Evolutionary conservation across 2,113 vertebrate genomes (phyloP).

Genomic region (Peromyscus leucopus): DNA sequence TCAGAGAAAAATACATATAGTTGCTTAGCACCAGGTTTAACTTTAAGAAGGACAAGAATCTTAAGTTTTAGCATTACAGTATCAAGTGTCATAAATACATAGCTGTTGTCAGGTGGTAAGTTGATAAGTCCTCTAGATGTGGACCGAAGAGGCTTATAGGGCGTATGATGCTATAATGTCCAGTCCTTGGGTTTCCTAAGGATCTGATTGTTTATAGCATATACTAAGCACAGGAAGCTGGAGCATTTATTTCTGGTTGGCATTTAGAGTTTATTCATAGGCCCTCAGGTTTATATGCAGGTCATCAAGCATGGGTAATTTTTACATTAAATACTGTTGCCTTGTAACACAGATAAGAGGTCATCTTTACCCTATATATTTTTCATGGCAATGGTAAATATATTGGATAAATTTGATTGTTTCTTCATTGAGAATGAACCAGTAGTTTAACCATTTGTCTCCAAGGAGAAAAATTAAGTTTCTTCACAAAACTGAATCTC

Average conservation of each 20-base stretch:
- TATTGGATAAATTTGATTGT: conserved; percentile 2
- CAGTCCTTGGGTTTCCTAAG: neutral
- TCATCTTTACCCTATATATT: conserved; percentile 14
- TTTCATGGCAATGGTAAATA: conserved; percentile 29
- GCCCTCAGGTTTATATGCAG: neutral
- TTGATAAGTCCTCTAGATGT: neutral
- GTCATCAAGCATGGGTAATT: conserved; percentile 25
- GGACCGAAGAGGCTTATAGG: neutral
- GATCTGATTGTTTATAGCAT: neutral
- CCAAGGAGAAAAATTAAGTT: neutral
- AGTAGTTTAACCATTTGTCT: conserved; percentile 26
- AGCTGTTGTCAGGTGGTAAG: neutral
- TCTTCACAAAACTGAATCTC: conserved; percentile 35
- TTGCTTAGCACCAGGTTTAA: neutral
- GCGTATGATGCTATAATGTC: neutral
- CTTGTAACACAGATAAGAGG: conserved; percentile 28
- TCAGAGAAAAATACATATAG: neutral
- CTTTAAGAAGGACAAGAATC: neutral
- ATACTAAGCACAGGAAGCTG: neutral
- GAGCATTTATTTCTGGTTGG: conserved; percentile 22
- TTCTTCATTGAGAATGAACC: neutral
- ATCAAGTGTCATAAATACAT: neutral
- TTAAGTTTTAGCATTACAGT: neutral
- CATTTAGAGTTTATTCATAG: conserved; percentile 28
- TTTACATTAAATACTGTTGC: conserved; percentile 47